phyloP scores from a whole-genome alignment of 2,797 vertebrate species.

The Artibeus lituratus region DNA sequence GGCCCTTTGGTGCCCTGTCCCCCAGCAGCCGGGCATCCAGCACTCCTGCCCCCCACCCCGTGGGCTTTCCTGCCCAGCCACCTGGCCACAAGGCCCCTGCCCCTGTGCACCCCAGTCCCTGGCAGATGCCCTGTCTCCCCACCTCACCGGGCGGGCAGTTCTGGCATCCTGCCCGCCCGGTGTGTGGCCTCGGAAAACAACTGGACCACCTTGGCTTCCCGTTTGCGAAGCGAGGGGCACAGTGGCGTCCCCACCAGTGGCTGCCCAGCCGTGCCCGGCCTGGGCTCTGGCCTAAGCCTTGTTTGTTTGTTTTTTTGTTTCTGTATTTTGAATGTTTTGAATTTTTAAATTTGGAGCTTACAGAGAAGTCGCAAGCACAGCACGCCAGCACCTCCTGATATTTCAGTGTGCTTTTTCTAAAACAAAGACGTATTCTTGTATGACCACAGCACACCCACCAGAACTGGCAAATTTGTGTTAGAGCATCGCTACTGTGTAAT shows the following conservation, averaged over 20 bases:
- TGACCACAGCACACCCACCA: accelerated
- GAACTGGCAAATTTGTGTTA: not conserved
- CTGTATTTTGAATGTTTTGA: not conserved
- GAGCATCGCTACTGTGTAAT: not conserved
- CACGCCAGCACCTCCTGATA: too few species aligned
- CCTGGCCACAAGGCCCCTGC: accelerated
- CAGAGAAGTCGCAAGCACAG: not conserved
- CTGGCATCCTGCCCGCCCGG: accelerated
- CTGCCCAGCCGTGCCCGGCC: accelerated
- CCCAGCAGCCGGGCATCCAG: not conserved
- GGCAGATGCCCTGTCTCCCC: accelerated
- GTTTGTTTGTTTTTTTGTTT: not conserved
- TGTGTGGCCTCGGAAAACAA: not conserved
- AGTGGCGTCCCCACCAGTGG: accelerated
- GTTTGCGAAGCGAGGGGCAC: not conserved
- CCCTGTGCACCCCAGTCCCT: too few species aligned
- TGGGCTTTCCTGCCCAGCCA: not conserved
- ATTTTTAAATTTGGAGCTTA: not conserved
- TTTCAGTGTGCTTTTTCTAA: not conserved
- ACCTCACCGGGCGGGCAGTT: not conserved
- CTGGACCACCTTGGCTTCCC: not conserved
- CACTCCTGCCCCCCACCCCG: too few species aligned
- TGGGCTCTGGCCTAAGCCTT: not conserved
- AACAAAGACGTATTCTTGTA: not conserved
- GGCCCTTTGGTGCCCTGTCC: not conserved